Evolutionary conservation across 2,797 vertebrate genomes (phyloP).

Genomic region (Xiphophorus birchmanni): DNA sequence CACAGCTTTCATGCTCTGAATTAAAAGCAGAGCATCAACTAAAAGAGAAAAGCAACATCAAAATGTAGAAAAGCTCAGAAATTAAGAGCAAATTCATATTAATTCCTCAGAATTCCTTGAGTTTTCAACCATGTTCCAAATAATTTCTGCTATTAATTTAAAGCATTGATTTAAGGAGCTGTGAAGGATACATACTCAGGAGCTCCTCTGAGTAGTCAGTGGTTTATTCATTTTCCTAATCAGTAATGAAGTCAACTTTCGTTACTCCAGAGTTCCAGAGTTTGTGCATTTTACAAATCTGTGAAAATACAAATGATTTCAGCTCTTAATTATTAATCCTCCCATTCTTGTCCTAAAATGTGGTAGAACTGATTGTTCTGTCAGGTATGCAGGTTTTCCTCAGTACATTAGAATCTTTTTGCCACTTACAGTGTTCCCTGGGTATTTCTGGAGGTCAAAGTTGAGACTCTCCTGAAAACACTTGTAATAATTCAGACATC

Average conservation of each 20-base stretch:
- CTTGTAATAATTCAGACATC: background rate
- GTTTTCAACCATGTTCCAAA: background rate
- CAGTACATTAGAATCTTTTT: background rate
- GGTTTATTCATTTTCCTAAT: background rate
- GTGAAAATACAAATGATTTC: background rate
- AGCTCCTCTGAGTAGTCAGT: background rate
- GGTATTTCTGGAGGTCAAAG: background rate
- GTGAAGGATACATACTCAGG: background rate
- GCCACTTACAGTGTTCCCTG: background rate
- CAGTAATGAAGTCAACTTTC: background rate
- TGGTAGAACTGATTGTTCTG: background rate
- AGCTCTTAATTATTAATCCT: background rate
- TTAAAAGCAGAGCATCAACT: background rate
- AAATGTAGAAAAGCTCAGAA: background rate
- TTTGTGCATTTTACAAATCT: background rate
- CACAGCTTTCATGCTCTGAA: background rate
- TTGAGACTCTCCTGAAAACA: background rate
- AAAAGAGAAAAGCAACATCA: background rate
- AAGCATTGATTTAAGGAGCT: background rate
- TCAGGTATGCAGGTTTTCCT: no score
- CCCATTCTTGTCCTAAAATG: background rate
- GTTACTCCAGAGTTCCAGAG: background rate
- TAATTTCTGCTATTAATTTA: background rate
- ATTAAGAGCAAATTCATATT: background rate
- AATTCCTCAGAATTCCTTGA: background rate